Evolutionary conservation across 2,113 vertebrate species (phyloP).

Genomic region (Oenanthe melanoleuca): DNA sequence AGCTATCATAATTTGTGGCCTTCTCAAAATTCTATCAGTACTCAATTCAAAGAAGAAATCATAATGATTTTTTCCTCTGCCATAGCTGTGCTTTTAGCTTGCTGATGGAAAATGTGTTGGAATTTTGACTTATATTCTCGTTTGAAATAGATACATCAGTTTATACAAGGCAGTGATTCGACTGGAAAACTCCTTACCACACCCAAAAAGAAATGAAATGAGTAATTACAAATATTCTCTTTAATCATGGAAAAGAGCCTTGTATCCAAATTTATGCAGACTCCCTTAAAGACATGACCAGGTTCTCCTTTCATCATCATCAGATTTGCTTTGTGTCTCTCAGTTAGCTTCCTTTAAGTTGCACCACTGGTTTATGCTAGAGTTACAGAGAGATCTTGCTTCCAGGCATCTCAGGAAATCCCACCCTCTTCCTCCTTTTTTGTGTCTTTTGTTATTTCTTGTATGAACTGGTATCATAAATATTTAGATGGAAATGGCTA

Average conservation of each 20-base stretch:
- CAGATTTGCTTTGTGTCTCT: constrained; percentile 45
- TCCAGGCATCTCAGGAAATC: constrained; percentile 5
- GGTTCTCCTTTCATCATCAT: constrained; percentile 37
- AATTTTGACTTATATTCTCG: constrained; percentile 9
- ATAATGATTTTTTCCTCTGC: background rate
- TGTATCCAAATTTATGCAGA: constrained; percentile 58
- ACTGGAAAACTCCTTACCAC: constrained; percentile 36
- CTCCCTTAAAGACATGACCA: constrained; percentile 37
- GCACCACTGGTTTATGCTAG: constrained; percentile 28
- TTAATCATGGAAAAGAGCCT: constrained; percentile 57
- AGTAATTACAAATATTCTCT: constrained; percentile 48
- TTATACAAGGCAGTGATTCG: background rate
- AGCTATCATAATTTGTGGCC: background rate
- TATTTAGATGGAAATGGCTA: constrained; percentile 49
- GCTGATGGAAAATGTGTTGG: background rate
- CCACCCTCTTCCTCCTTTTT: constrained; percentile 1
- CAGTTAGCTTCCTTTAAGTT: constrained; percentile 31
- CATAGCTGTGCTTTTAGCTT: background rate
- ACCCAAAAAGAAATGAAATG: constrained; percentile 38
- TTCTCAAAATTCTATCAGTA: background rate
- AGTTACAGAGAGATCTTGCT: background rate
- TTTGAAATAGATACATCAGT: constrained; percentile 4
- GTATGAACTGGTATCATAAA: constrained; percentile 9
- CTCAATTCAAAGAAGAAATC: background rate
- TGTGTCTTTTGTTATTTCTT: constrained; percentile 10